Evolutionary conservation across 2,888 invertebrate species (phyloP).

Genomic region (Mellilla xanthometata): DNA sequence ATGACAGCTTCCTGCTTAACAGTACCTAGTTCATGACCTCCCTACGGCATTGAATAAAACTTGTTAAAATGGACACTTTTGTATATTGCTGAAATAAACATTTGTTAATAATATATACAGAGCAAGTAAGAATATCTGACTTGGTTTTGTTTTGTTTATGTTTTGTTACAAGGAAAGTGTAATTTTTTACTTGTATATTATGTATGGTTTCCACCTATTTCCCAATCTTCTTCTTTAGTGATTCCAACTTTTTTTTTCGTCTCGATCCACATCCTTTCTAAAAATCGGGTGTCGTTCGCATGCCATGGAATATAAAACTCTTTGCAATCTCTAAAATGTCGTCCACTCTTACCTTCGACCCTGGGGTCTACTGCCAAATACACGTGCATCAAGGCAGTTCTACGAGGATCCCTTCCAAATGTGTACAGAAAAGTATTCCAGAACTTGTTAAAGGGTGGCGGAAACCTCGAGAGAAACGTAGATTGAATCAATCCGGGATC

Average conservation of each 20-base stretch:
- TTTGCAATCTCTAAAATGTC: slow-evolving; percentile 59
- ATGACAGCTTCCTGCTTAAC: too few relatives aligned
- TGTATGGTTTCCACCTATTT: too few relatives aligned
- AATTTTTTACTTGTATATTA: too few relatives aligned
- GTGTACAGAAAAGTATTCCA: neutral
- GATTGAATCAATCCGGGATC: slow-evolving; percentile 92
- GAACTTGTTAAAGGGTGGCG: slow-evolving; percentile 21
- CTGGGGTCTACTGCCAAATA: slow-evolving; percentile 54
- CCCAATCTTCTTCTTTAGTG: slow-evolving; percentile 57
- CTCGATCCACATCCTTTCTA: slow-evolving; percentile 51
- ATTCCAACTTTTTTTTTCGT: slow-evolving; percentile 53
- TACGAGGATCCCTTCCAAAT: slow-evolving; percentile 47
- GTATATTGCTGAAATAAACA: too few relatives aligned
- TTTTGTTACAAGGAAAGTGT: too few relatives aligned
- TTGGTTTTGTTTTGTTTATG: too few relatives aligned
- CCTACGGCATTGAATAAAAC: too few relatives aligned
- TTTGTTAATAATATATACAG: too few relatives aligned
- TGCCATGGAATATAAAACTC: slow-evolving; percentile 68
- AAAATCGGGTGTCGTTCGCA: slow-evolving; percentile 48
- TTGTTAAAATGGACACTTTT: too few relatives aligned
- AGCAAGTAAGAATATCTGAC: too few relatives aligned
- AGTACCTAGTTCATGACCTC: too few relatives aligned
- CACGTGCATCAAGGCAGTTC: slow-evolving; percentile 57
- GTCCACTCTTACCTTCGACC: slow-evolving; percentile 50
- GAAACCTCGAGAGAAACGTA: slow-evolving; percentile 82